Conservation (phyloP, 2,113 vertebrate genomes). For the Chauna torquata region DNA sequence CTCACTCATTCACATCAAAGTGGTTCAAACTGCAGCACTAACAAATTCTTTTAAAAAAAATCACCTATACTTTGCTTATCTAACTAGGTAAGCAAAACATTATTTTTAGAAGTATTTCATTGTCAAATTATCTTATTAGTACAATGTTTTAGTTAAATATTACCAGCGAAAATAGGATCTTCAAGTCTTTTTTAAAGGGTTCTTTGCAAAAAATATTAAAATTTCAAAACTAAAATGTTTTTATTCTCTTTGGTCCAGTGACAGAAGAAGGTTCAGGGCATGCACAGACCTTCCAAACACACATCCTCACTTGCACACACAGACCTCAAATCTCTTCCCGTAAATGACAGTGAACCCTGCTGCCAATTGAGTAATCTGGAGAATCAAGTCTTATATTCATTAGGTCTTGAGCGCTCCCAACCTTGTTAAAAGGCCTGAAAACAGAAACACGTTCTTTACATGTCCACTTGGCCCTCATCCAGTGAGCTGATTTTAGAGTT, state of each 20-base stretch:
- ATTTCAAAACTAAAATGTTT: not conserved
- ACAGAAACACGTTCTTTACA: not conserved
- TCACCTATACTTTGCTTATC: not conserved
- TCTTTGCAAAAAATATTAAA: not conserved
- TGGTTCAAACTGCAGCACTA: not conserved
- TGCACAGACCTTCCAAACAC: not conserved
- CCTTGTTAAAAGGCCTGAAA: not conserved
- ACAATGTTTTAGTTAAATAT: not conserved
- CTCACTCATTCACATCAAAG: not conserved
- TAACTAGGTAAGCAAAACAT: not conserved
- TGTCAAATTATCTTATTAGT: not conserved
- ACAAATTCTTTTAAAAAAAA: not conserved
- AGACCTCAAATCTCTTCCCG: not conserved
- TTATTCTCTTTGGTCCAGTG: not conserved
- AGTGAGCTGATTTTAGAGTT: not conserved
- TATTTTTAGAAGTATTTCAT: not conserved
- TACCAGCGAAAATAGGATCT: not conserved
- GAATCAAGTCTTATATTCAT: not conserved
- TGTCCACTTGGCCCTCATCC: not conserved
- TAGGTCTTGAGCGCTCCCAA: not conserved
- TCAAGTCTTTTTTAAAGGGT: not conserved
- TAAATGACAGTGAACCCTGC: not conserved
- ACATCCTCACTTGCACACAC: not conserved
- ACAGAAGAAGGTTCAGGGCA: not conserved
- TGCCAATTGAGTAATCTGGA: not conserved